These are phyloP conservation scores for Platyrinchus mystaceus DNA, from an alignment of 2,797 vertebrate genomes.

Conservation along the genomic window DNA sequence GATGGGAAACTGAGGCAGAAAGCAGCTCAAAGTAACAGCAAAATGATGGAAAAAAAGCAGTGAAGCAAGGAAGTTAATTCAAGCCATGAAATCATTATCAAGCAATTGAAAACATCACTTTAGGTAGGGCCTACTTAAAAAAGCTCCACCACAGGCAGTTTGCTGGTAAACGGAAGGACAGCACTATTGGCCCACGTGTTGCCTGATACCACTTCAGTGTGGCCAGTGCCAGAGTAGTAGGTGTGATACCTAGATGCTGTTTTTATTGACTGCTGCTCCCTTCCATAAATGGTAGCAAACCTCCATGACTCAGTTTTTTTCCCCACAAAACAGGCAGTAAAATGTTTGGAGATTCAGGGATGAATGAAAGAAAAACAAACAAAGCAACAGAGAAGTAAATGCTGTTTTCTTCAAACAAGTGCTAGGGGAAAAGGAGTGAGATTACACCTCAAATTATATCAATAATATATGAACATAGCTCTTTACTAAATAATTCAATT, in stretches of 20 bases:
- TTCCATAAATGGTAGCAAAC: not conserved
- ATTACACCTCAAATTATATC: constrained; percentile 20
- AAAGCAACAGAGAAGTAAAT: not conserved
- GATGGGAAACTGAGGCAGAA: not conserved
- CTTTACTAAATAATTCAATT: constrained; percentile 49
- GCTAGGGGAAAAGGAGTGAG: not conserved
- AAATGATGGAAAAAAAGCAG: not conserved
- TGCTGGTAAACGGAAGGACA: not conserved
- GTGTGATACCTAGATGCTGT: not conserved
- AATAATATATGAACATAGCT: constrained; percentile 35
- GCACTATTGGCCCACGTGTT: not conserved
- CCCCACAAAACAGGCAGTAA: not conserved
- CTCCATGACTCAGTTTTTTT: not conserved
- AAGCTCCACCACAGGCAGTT: accelerated
- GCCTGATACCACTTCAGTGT: not conserved
- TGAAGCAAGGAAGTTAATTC: not conserved
- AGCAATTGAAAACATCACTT: not conserved
- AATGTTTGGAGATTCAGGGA: not conserved
- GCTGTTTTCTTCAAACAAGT: constrained; percentile 8
- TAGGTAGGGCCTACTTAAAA: not conserved
- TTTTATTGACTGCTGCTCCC: not conserved
- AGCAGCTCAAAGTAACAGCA: not conserved
- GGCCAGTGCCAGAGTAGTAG: not conserved
- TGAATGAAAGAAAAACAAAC: constrained; percentile 22
- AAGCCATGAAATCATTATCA: not conserved